Percentiles rank a stretch among this genome's conserved stretches.
phyloP scores from a whole-genome alignment of 2,797 vertebrate species.

The Dicrostonyx torquatus region DNA sequence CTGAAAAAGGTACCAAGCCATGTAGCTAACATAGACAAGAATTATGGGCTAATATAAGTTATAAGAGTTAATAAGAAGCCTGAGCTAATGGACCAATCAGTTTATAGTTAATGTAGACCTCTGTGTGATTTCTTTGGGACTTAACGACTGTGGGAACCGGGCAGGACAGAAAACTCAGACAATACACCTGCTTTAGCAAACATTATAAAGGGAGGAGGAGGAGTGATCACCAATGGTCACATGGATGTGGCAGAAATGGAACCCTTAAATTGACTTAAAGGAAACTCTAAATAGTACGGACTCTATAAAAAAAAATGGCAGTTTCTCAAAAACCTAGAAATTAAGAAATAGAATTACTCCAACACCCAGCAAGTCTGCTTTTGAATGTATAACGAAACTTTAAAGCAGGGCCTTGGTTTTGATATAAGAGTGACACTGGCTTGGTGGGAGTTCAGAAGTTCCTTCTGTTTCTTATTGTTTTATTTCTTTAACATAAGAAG shows the following conservation, averaged over 20 bases:
- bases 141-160: too few relatives aligned
- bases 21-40: too few relatives aligned
- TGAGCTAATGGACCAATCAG: too few relatives aligned
- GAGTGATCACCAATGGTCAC: background rate
- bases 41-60: too few relatives aligned
- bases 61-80: too few relatives aligned
- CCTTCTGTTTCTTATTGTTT: background rate
- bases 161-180: too few relatives aligned
- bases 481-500: background rate
- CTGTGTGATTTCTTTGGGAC: too few relatives aligned
- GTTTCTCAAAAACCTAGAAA: background rate
- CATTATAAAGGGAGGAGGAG: background rate
- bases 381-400: background rate
- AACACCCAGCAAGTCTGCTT: background rate
- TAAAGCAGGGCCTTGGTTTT: background rate
- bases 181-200: background rate
- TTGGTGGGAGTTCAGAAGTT: background rate
- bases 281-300: background rate
- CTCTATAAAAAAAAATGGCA: background rate
- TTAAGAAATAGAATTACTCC: background rate
- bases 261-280: background rate
- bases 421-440: background rate
- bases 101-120: too few relatives aligned
- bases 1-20: too few relatives aligned
- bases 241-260: background rate